A percentile compares a stretch with the other conserved stretches of the same genome.
phyloP scores from a whole-genome alignment of 2,888 invertebrate species.

The Malthinus seriepunctatus region DNA sequence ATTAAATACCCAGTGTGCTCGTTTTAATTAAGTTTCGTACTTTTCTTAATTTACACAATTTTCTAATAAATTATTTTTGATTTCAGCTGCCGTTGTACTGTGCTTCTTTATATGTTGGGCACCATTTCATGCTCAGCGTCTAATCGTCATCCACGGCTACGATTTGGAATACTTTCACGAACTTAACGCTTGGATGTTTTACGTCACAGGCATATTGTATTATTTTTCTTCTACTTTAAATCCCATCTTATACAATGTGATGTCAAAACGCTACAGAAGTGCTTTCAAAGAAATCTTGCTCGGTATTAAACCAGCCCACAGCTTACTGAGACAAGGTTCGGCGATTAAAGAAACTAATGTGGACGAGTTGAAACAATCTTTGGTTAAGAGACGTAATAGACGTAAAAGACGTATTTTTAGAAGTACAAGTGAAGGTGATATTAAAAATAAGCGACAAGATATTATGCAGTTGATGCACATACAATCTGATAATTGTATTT shows the following conservation, averaged over 20 bases:
- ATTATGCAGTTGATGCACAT: too few species aligned
- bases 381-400: too few species aligned
- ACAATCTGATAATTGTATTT: too few species aligned
- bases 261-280: conserved; percentile 73
- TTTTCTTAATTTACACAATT: too few species aligned
- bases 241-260: conserved; percentile 84
- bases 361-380: too few species aligned
- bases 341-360: conserved; percentile 63
- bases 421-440: too few species aligned
- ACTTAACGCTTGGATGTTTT: conserved; percentile 79
- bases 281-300: conserved; percentile 78
- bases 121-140: conserved; percentile 90
- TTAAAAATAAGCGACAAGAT: too few species aligned
- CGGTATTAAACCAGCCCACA: conserved; percentile 56
- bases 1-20: too few species aligned
- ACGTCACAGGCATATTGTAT: conserved; percentile 79
- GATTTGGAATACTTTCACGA: conserved; percentile 62
- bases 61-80: not conserved
- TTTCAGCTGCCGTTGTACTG: conserved; percentile 87
- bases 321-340: conserved; percentile 61
- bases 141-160: conserved; percentile 78
- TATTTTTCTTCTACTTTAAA: conserved; percentile 81
- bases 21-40: too few species aligned
- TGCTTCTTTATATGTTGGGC: conserved; percentile 96
- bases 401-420: too few species aligned